Percentiles rank a stretch among this genome's conserved stretches.
Conservation (phyloP, 1,140 invertebrate genomes). For the Heliconius melpomene region DNA sequence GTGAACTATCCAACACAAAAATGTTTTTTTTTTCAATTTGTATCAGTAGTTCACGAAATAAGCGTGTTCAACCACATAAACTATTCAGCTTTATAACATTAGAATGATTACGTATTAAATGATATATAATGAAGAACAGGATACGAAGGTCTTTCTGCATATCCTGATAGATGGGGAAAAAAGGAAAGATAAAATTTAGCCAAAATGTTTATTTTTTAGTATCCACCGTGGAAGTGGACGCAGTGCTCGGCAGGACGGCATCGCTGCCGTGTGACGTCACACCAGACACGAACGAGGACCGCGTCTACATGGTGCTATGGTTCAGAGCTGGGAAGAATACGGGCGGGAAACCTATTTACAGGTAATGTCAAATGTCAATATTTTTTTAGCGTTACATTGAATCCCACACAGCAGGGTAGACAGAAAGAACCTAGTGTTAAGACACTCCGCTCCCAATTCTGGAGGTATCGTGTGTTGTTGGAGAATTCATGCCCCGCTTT, state of each 20-base stretch:
- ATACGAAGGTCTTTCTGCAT: background rate
- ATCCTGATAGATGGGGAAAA: too few relatives aligned
- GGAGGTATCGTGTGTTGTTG: too few relatives aligned
- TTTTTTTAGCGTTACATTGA: too few relatives aligned
- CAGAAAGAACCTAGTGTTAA: too few relatives aligned
- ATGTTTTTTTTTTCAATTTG: background rate
- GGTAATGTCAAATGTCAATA: conserved; percentile 79
- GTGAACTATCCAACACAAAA: background rate
- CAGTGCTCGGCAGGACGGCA: conserved; percentile 90
- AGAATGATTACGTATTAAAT: background rate
- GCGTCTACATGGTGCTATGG: conserved; percentile 95
- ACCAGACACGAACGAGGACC: conserved; percentile 88
- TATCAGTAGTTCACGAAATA: background rate
- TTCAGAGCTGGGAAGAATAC: conserved; percentile 87
- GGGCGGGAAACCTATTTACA: conserved; percentile 93
- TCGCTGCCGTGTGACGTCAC: conserved; percentile 93
- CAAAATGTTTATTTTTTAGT: conserved; percentile 53
- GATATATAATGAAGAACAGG: background rate
- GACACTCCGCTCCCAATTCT: too few relatives aligned
- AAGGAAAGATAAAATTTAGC: too few relatives aligned
- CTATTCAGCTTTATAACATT: background rate
- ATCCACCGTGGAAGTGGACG: conserved; percentile 85
- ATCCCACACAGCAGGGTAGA: too few relatives aligned
- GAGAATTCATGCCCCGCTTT: too few relatives aligned
- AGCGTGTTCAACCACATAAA: background rate